Base-by-base conservation (phyloP, 2,113 vertebrate species). In the Toxostoma redivivum region DNA sequence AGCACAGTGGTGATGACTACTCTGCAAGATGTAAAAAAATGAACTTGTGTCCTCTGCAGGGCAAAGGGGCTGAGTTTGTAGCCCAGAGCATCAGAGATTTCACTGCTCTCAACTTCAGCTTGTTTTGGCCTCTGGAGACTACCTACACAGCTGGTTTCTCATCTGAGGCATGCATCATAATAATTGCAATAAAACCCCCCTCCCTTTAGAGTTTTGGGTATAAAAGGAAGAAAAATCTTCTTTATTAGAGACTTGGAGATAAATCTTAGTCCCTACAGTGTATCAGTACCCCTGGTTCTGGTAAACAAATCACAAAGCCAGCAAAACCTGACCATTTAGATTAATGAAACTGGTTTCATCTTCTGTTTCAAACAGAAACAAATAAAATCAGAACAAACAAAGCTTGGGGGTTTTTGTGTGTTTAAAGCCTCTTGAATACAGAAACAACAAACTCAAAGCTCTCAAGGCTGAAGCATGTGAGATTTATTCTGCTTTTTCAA, bases 401-500 rank as follows among this genome's bases (percentile, higher is more conserved):
- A 65, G 6, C 31, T 12, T 38, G 14, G 3, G 8, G 2, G 9
- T 37, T 13, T 64, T 5, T 15, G 7, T 56, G 30, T 50, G 25
- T 69, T 87, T 74, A 67, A 45, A 53, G 27, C 10, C 33, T 66
- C 50, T 40, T 66, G 74, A 83, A 83, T 40, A 62, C 13, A 77
- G 40, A 92, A 80, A 54, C 19, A 86, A 50, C 37, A 45, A 82
- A 69, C 40, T 23, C 45, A 69, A 79, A 91, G 40, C 56, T 92
- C 81, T 87, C 24, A 81, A 76, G 73, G 38, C 64, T 92, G 50
- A 83, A 33, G 31, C 15, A 30, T 27, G 30, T 40, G 30, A 54
- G 66, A 93, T 86, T 87, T 82, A 94, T 85, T 92, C 44, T 94
- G 35, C 50, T 90, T 54, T 62, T 93, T 80, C 74, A 86, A 6